phyloP scores from a whole-genome alignment of 1,140 invertebrate species.

The Camponotus vicinus region DNA sequence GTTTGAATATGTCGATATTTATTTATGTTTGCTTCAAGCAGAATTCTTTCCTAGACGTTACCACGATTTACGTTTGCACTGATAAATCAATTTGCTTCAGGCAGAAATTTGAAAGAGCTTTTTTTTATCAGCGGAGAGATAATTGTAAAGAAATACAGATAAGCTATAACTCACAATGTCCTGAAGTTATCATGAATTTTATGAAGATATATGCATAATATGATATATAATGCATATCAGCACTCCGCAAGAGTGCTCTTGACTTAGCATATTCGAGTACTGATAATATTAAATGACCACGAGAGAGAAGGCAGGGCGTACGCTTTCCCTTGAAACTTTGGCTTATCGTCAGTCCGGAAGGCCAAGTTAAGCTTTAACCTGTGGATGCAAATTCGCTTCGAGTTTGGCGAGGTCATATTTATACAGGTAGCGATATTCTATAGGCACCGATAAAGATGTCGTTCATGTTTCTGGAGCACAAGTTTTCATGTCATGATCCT shows the following conservation, averaged over 20 bases:
- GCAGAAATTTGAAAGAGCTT: not conserved
- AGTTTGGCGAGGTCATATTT: not conserved
- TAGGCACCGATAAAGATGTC: constrained; percentile 18
- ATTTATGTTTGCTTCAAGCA: too few species aligned
- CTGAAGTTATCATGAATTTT: not conserved
- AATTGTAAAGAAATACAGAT: not conserved
- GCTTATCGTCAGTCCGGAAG: constrained; percentile 40
- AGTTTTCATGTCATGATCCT: constrained; percentile 19
- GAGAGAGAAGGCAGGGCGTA: too few species aligned
- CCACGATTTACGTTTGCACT: not conserved
- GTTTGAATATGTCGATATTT: too few species aligned
- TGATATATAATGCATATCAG: too few species aligned
- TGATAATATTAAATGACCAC: constrained; percentile 30
- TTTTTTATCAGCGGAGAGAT: not conserved
- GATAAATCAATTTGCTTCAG: not conserved
- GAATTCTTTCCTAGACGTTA: not conserved
- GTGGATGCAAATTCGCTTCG: too few species aligned
- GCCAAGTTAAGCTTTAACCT: not conserved
- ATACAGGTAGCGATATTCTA: not conserved
- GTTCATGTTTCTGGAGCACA: not conserved
- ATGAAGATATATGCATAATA: too few species aligned
- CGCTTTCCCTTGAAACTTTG: not conserved
- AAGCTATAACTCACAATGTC: not conserved
- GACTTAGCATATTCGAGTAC: not conserved
- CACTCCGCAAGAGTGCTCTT: not conserved